Percentiles rank a stretch among this genome's conserved stretches.
Evolutionary conservation across 2,113 vertebrate genomes (phyloP).

Genomic region (Marmota monax): DNA sequence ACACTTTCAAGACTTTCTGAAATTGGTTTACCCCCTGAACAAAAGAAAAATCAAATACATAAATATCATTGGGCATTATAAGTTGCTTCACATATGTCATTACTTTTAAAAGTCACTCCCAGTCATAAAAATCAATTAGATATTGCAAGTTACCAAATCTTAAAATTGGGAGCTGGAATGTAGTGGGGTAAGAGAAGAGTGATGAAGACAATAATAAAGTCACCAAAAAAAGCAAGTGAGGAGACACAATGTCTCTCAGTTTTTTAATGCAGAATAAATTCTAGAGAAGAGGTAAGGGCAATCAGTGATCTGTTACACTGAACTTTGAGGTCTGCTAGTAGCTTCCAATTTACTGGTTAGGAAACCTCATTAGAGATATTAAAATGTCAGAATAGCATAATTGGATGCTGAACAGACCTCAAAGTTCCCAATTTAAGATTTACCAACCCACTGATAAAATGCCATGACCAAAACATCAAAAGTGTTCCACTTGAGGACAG

Average conservation of each 20-base stretch:
- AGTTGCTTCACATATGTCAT: constrained; percentile 33
- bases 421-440: neutral
- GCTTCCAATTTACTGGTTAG: constrained; percentile 19
- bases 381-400: neutral
- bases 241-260: neutral
- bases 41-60: constrained; percentile 64
- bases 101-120: constrained; percentile 25
- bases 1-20: constrained; percentile 76
- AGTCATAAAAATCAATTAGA: constrained; percentile 11
- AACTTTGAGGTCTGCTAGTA: neutral
- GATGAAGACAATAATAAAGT: neutral
- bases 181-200: neutral
- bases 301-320: neutral
- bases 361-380: neutral
- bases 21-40: constrained; percentile 80
- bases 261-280: neutral
- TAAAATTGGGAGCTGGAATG: neutral
- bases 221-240: neutral
- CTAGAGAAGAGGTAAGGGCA: neutral
- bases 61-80: constrained; percentile 20
- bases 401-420: constrained; percentile 26
- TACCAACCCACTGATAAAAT: constrained; percentile 15
- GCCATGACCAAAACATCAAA: neutral
- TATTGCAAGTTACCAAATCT: neutral
- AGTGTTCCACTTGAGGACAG: neutral